Percentiles rank a stretch among this genome's conserved stretches.
These are phyloP conservation scores for Leptodactylus fallax DNA, from an alignment of 2,797 vertebrate genomes.

Conservation along the genomic window DNA sequence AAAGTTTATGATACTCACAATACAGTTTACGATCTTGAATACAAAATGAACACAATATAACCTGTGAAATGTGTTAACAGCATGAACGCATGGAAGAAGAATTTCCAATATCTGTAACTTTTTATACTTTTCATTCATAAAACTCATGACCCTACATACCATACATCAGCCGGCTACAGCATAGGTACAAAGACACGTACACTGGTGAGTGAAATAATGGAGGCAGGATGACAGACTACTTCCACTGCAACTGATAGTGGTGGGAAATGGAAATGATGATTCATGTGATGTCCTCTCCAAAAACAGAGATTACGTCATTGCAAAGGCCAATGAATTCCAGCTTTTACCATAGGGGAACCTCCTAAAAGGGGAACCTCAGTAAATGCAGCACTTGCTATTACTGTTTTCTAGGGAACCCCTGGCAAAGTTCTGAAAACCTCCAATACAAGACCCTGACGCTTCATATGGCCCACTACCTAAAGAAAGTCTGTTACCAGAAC, in stretches of 20 bases:
- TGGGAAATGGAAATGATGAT: not conserved
- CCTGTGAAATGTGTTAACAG: not conserved
- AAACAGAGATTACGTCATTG: not conserved
- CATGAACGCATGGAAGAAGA: not conserved
- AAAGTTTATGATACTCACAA: no score
- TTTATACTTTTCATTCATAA: not conserved
- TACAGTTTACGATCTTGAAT: no score
- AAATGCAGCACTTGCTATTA: not conserved
- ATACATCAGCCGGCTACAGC: not conserved
- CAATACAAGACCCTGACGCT: no score
- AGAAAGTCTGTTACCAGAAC: no score
- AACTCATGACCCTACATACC: not conserved
- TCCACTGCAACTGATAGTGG: not conserved
- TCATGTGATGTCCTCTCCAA: not conserved
- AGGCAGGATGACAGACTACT: not conserved
- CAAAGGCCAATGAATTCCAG: not conserved
- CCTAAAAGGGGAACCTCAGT: not conserved
- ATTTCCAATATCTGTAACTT: not conserved
- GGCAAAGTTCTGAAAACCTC: no score
- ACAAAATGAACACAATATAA: not conserved
- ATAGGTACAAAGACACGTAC: not conserved
- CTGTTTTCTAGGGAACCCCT: not conserved
- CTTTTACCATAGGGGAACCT: not conserved
- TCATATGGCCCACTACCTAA: no score
- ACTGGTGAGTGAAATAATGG: not conserved